These are phyloP conservation scores for Lithophane leautieri DNA, from an alignment of 2,888 invertebrate species.

Conservation along the genomic window DNA sequence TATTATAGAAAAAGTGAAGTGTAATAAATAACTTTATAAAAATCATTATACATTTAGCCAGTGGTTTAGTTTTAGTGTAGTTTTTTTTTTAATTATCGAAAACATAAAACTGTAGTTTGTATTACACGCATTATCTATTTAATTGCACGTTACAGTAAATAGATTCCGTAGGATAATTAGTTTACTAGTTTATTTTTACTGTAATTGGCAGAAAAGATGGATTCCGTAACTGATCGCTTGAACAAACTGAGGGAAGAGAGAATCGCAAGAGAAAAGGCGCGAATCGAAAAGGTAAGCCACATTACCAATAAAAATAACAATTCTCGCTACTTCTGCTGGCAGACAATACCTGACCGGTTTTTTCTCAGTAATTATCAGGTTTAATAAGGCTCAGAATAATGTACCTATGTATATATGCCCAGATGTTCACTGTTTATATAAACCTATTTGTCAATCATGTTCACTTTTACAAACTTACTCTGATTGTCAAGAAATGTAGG, in stretches of 20 bases:
- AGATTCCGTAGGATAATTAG: neutral
- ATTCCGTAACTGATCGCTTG: conserved; percentile 74
- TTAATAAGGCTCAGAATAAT: neutral
- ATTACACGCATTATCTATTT: neutral
- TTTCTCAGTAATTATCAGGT: neutral
- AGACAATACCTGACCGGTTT: neutral
- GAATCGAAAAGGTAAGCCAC: conserved; percentile 83
- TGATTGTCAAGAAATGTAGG: neutral
- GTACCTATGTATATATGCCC: neutral
- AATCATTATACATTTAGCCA: neutral
- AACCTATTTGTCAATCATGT: too few relatives aligned
- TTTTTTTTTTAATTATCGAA: neutral
- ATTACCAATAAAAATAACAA: too few relatives aligned
- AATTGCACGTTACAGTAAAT: neutral
- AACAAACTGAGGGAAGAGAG: conserved; percentile 82
- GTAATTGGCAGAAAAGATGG: conserved; percentile 57
- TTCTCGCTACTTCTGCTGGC: neutral
- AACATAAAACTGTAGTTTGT: neutral
- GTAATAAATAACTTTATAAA: neutral
- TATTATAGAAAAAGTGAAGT: conserved; percentile 9
- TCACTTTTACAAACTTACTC: neutral
- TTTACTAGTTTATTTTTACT: neutral
- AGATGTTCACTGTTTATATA: neutral
- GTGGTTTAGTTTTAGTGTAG: neutral
- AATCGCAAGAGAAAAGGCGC: conserved; percentile 81